phyloP scores from a whole-genome alignment of 2,888 invertebrate genomes.

The Drosophila crucigera region DNA sequence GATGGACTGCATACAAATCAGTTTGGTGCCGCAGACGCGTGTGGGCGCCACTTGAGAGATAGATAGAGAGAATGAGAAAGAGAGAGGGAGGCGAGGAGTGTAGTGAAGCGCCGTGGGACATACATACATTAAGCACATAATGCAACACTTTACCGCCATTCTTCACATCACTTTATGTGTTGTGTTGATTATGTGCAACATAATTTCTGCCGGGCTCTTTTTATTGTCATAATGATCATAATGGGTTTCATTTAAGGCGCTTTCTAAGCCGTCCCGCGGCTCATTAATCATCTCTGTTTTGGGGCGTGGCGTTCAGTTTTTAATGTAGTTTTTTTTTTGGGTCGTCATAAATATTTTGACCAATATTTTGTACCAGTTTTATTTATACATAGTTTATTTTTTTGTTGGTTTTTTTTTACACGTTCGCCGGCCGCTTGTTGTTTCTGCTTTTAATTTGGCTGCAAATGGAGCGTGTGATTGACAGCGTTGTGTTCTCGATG shows the following conservation, averaged over 20 bases:
- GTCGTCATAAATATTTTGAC: constrained; percentile 77
- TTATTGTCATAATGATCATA: constrained; percentile 50
- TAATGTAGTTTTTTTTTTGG: constrained; percentile 22
- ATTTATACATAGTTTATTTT: constrained; percentile 17
- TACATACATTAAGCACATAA: constrained; percentile 31
- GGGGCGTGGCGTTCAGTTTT: constrained; percentile 45
- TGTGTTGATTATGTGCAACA: constrained; percentile 65
- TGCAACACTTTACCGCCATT: constrained; percentile 48
- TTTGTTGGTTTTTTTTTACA: constrained; percentile 47
- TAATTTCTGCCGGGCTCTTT: constrained; percentile 44
- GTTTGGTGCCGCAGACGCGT: constrained; percentile 47
- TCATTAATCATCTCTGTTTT: constrained; percentile 63
- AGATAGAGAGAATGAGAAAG: constrained; percentile 4
- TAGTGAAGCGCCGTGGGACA: constrained; percentile 41
- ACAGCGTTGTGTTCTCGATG: constrained; percentile 46
- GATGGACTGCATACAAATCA: constrained; percentile 74
- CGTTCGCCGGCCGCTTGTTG: constrained; percentile 66
- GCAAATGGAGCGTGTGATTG: constrained; percentile 82
- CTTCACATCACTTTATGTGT: constrained; percentile 1
- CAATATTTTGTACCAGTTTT: constrained; percentile 73
- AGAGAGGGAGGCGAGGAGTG: background rate
- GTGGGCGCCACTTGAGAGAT: constrained; percentile 71
- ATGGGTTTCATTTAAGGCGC: constrained; percentile 54
- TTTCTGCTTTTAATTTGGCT: constrained; percentile 70
- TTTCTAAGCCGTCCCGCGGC: constrained; percentile 57